Evolutionary conservation across 30 jellyfish, hydroid and myxozoan species (phyloP).

Genomic region (Nemopilema nomurai): DNA sequence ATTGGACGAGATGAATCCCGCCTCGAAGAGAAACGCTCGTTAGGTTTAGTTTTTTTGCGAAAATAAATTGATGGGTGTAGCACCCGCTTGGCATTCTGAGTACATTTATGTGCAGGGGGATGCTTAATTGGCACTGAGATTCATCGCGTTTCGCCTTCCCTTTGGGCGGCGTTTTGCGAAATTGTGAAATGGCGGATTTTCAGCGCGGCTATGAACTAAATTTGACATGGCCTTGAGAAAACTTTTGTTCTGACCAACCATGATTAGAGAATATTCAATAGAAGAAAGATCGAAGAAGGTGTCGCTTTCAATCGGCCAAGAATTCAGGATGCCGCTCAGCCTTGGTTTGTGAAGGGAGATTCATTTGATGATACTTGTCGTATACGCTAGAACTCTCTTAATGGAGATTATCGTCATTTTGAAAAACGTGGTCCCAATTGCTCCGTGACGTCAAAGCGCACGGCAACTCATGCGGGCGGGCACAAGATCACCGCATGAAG

Average conservation of each 20-base stretch:
- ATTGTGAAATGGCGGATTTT: not conserved
- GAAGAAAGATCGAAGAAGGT: not conserved
- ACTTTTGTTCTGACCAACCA: not conserved
- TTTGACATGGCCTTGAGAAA: not conserved
- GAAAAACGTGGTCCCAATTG: not conserved
- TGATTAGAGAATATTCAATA: not conserved
- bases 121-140: not conserved
- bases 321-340: not conserved
- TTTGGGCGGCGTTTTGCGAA: not conserved
- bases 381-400: not conserved
- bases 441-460: not conserved
- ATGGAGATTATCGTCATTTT: not conserved
- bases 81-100: no score
- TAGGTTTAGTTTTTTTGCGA: no score
- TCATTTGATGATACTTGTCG: not conserved
- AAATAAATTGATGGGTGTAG: no score
- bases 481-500: not conserved
- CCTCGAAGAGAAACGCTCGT: no score
- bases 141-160: not conserved
- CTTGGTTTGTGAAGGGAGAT: not conserved
- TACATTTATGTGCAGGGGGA: no score
- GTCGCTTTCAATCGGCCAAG: not conserved
- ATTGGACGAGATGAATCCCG: no score
- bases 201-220: not conserved
- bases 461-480: no score